These are phyloP conservation scores for Petrocephalus sullivani DNA, from an alignment of 2,797 vertebrate species.

Conservation along the genomic window DNA sequence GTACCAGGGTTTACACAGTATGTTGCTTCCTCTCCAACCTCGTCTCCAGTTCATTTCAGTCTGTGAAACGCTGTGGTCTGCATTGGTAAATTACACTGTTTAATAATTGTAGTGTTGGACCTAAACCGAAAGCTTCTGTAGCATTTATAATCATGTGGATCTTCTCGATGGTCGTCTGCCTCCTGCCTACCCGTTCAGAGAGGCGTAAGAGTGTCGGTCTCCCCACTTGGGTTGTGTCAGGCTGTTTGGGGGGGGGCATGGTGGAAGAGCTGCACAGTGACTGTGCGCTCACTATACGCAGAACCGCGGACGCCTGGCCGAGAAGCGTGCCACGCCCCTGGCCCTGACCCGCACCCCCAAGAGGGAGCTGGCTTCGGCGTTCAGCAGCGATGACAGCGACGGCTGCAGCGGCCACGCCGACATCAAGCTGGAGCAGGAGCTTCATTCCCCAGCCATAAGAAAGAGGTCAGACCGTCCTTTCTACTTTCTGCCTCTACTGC, in stretches of 20 bases:
- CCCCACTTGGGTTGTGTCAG: background rate
- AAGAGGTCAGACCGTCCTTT: constrained; percentile 72
- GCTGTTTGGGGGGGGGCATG: background rate
- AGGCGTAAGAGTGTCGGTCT: background rate
- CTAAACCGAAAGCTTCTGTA: background rate
- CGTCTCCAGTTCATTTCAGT: background rate
- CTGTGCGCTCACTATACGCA: constrained; percentile 44
- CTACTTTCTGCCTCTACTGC: background rate
- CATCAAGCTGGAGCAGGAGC: constrained; percentile 87
- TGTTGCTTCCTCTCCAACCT: background rate
- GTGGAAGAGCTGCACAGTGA: background rate
- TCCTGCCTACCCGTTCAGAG: background rate
- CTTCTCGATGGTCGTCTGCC: background rate
- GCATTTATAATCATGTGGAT: background rate
- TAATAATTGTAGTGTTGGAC: background rate
- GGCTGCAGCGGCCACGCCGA: constrained; percentile 77
- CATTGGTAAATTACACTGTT: background rate
- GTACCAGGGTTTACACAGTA: background rate
- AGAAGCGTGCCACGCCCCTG: constrained; percentile 87
- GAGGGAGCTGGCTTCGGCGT: constrained; percentile 81
- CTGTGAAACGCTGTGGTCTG: background rate
- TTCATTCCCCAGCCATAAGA: constrained; percentile 89
- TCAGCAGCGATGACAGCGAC: constrained; percentile 84
- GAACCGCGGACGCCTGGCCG: constrained; percentile 94
- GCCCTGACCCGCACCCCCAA: constrained; percentile 80